phyloP scores from a whole-genome alignment of 2,113 vertebrate genomes.

The Dasyprocta punctata region DNA sequence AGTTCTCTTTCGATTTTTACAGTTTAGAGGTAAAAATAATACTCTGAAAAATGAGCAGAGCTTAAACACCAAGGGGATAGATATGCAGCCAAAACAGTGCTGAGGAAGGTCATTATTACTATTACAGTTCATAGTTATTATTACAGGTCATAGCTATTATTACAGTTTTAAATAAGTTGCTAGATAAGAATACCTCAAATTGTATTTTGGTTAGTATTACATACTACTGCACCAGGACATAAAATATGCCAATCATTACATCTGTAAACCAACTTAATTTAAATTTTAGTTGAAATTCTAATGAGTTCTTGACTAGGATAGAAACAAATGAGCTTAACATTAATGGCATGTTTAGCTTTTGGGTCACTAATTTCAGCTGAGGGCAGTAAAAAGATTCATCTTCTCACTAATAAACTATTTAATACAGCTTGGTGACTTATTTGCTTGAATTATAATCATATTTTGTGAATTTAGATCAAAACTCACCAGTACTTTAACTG shows the following conservation, averaged over 20 bases:
- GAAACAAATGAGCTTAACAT: conserved; percentile 23
- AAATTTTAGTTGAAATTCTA: not conserved
- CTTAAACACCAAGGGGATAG: not conserved
- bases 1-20: conserved; percentile 23
- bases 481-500: not conserved
- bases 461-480: conserved; percentile 18
- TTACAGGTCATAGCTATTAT: no score
- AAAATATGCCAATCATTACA: not conserved
- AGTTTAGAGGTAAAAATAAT: conserved; percentile 16
- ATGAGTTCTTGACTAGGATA: not conserved
- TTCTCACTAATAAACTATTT: not conserved
- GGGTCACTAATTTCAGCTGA: not conserved
- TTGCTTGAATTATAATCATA: conserved; percentile 31
- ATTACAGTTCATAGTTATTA: no score
- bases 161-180: not conserved
- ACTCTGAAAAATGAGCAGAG: conserved; percentile 9
- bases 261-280: not conserved
- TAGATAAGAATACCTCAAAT: not conserved
- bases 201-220: not conserved
- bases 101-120: not conserved
- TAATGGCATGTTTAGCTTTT: not conserved
- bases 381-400: not conserved
- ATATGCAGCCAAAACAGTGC: not conserved
- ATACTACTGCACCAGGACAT: not conserved
- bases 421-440: conserved; percentile 15